These are phyloP conservation scores for Yoshiicerus persimilis DNA, from an alignment of 1,140 invertebrate species.

Conservation along the genomic window DNA sequence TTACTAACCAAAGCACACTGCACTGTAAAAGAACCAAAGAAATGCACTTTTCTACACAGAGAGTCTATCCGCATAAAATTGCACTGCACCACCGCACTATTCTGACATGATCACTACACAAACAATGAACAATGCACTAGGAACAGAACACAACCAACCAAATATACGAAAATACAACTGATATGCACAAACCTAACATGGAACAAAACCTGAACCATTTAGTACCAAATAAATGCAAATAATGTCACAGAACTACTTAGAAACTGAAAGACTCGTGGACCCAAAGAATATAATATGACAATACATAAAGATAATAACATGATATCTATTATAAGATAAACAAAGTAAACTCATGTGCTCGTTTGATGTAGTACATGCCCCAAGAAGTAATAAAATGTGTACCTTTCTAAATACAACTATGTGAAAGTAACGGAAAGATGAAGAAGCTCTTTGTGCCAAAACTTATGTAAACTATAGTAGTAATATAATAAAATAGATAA, in stretches of 20 bases:
- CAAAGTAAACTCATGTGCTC: not conserved
- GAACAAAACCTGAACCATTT: not conserved
- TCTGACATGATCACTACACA: not conserved
- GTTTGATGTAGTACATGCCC: not conserved
- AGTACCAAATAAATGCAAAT: not conserved
- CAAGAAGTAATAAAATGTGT: too few species aligned
- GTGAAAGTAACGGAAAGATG: not conserved
- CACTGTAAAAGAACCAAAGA: not conserved
- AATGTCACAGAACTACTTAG: not conserved
- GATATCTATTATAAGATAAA: not conserved
- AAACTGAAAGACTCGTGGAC: not conserved
- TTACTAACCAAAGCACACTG: not conserved
- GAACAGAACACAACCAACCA: not conserved
- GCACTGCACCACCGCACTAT: not conserved
- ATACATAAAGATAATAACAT: not conserved
- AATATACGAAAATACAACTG: not conserved
- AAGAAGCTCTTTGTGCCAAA: too few species aligned
- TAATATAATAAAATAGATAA: too few species aligned
- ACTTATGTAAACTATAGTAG: too few species aligned
- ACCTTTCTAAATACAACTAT: not conserved
- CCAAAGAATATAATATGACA: not conserved
- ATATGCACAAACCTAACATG: not conserved
- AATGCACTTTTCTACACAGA: not conserved
- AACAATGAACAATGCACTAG: not conserved
- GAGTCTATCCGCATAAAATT: not conserved